Base-by-base conservation (phyloP, 2,113 vertebrate species). In the Mustela lutreola region DNA sequence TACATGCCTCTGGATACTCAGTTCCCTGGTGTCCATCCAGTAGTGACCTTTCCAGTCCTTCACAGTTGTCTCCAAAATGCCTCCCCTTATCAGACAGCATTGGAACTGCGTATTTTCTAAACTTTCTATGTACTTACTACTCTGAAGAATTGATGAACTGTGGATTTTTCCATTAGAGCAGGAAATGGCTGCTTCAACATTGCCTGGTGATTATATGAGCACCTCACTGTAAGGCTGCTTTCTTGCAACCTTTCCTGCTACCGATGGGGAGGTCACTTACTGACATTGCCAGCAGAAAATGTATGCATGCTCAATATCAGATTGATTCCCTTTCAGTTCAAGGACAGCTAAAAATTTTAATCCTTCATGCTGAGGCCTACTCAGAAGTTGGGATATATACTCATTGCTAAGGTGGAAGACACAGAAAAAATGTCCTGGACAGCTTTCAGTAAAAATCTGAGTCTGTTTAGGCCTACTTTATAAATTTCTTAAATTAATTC, bases 311-410 rank as follows among this genome's bases (percentile, higher is more conserved):
- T 96, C 95, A 81, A 73, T 96, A 89, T 56, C 76, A 73, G 92
- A 95, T 95, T 89, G 96, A 96, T 97, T 96, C 60, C 62, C 65
- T 97, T 95, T 95, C 62, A 45, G 50, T 62, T 93, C 96, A 83
- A 95, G 88, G 90, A 89, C 76, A 93, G 31, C 22, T 70, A 84
- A 79, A 92, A 93, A 62, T 60, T 90, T 90, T 78, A 96, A 92
- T 88, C 53, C 67, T 97, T 95, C 91, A 71, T 18, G 7, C 67
- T 21, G 58, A 94, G 65, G 85, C 65, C 79, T 67, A 50, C 85
- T 90, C 50, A 65, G 70, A 96, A 85, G 87, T 60, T 91, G 26
- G 76, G 94, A 87, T 65, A 79, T 33, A 15, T 79, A 21, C 84
- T 94, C 75, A 96, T 97, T 93, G 87, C 65, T 63, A 50, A 97